These are phyloP conservation scores for Drosophila koepferae DNA, from an alignment of 2,888 invertebrate genomes.

Conservation along the genomic window DNA sequence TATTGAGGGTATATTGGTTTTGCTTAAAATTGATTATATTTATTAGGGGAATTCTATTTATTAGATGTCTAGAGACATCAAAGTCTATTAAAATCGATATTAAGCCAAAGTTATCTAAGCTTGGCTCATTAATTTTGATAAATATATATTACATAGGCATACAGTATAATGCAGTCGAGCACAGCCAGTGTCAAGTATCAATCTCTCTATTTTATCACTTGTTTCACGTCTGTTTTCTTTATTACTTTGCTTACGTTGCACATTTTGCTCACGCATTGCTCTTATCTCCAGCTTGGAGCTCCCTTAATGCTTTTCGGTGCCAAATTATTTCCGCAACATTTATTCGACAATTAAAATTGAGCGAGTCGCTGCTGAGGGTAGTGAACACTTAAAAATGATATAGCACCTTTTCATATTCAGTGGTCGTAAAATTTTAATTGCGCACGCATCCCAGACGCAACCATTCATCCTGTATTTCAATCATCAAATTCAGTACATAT, in stretches of 20 bases:
- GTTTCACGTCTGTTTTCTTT: slow-evolving; percentile 34
- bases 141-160: no score
- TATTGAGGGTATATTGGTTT: neutral
- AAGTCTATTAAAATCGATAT: neutral
- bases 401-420: slow-evolving; percentile 67
- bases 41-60: no score
- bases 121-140: no score
- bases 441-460: slow-evolving; percentile 36
- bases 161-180: neutral
- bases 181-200: neutral
- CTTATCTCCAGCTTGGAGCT: slow-evolving; percentile 8
- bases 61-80: neutral
- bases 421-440: slow-evolving; percentile 70
- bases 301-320: slow-evolving; percentile 22
- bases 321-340: slow-evolving; percentile 50
- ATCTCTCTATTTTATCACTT: slow-evolving; percentile 26
- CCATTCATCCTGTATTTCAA: slow-evolving; percentile 24
- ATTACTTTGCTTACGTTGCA: slow-evolving; percentile 33
- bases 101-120: neutral
- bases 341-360: slow-evolving; percentile 46
- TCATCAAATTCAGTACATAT: slow-evolving; percentile 52
- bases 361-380: slow-evolving; percentile 7
- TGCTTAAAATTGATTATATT: neutral
- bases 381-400: slow-evolving; percentile 41
- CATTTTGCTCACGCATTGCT: slow-evolving; percentile 29